Evolutionary conservation across 2,888 invertebrate genomes (phyloP), one percentile per base, ranked within the genome.

Genomic region (Tetragonula carbonaria): DNA sequence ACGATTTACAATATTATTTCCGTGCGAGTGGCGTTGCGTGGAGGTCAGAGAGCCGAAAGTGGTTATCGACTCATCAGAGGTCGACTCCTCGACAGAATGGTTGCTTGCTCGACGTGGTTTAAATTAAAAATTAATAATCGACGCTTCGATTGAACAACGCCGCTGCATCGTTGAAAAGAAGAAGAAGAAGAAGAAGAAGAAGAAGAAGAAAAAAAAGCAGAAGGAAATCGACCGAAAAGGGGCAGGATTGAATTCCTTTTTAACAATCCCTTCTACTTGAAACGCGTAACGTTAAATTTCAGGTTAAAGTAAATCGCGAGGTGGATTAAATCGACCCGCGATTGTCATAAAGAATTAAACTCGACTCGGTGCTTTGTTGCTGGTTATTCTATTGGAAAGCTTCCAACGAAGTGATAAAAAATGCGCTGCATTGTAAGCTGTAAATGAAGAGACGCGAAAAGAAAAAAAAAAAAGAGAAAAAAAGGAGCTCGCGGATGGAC

Each of bases 111-210:
- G 68, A 21, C 28, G 8, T 68, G 68, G 6, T 53, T 70, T 6
- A 18, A 51, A 70, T 70, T 53, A 53, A 70, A 70, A 70, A 70
- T 70, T 70, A 53, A 70, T 70, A 70, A 53, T 53, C 53, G 18
- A 28, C 18, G 21, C 11, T 62, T 62, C 13, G 45, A 45, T 45
- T 11, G 45, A 38, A 38, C 38, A 38, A 38, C 38, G 38, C 38
- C 38, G 38, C 38, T 38, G 38, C 38, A 38, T 38, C 8, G 28
- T 28, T 28, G 28, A 28, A 45, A 8, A 45, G 45, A 45, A 45
- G 28, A 28, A 28, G 28, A 6, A 8, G n/a, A n/a, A n/a, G n/a
- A n/a, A n/a, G n/a, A n/a, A n/a, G 45, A 45, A 45, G 45, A 8
- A 2, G 33, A 33, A 33, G 33, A 33, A 33, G 3, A 33, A 33